A percentile compares a stretch with the other conserved stretches of the same genome.
Conservation (phyloP, 23 tunicate genomes). For the Halocynthia aurantium region DNA sequence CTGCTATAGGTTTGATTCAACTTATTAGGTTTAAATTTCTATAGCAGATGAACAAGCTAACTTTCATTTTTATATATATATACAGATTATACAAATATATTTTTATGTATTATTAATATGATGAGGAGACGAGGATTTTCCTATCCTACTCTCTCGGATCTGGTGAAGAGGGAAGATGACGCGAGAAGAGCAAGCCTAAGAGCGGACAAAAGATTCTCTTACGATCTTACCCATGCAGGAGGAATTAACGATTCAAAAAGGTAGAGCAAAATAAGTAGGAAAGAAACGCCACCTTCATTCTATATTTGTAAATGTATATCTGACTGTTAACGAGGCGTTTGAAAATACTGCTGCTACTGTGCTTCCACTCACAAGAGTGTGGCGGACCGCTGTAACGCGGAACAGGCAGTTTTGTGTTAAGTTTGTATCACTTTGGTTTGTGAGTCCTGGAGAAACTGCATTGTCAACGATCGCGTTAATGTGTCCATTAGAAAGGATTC, state of each 20-base stretch:
- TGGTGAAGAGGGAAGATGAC: slow-evolving; percentile 23
- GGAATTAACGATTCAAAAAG: slow-evolving; percentile 16
- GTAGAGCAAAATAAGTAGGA: background rate
- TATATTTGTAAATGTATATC: no score
- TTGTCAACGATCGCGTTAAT: no score
- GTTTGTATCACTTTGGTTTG: no score
- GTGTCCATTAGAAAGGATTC: no score
- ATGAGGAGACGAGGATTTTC: background rate
- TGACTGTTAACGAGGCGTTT: no score
- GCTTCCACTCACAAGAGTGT: no score
- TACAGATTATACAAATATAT: background rate
- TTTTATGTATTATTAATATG: background rate
- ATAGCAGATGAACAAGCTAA: background rate
- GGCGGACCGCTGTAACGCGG: no score
- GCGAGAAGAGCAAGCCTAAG: slow-evolving; percentile 18
- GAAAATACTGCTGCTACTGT: no score
- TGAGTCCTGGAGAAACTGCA: no score
- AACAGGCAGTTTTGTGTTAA: no score
- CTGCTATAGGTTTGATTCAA: background rate
- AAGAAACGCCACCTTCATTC: no score
- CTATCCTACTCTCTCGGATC: slow-evolving; percentile 4
- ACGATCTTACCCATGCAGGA: background rate
- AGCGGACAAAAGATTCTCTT: slow-evolving; percentile 6
- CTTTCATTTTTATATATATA: background rate
- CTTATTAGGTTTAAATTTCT: background rate